Base-by-base conservation (phyloP, 30 jellyfish, hydroid and myxozoan genomes). In the Hydra vulgaris region DNA sequence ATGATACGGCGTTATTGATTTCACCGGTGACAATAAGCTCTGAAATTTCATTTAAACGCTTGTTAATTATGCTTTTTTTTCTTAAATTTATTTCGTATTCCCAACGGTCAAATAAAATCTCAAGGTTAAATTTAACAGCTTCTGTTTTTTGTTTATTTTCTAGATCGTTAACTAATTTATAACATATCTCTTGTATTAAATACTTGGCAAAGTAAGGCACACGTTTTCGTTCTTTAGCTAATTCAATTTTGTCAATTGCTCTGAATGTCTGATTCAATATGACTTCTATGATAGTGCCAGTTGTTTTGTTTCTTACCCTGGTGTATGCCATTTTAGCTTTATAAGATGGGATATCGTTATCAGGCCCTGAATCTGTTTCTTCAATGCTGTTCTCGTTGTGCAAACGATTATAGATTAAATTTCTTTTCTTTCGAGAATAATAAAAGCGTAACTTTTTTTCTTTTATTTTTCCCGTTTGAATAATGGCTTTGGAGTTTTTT, bases 271-370 rank as follows among this genome's bases (percentile, higher is more conserved):
- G 83, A 15, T 68, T 27, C 0, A 80, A 12, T 23, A 80, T 69
- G 22, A 19, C 3, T 18, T 80, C 79, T 22, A 80, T 16, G 12
- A 52, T 84, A 22, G 71, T 21, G 26, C 71, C 72, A 26, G 67
- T 55, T 22, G 84, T 80, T 18, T 78, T 78, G 21, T 78, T 61
- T 67, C 87, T 67, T 26, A 18, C 25, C 24, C 8, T 24, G 1
- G 4, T 16, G 26, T 19, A 23, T 15, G 72, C 22, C 8, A 18
- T 17, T 18, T 70, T 67, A 7, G 87, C 87, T 80, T 80, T 80
- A 53, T 66, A 80, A 23, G 84, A 68, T 15, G 87, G 87, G 21
- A 80, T 80, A 23, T 78, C 85, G 21, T 78, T 77, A 25, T 78
- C 85, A 53, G 85, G 85, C 15, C 61, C 21, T 23, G 21, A 24